These are phyloP conservation scores for Fratercula arctica DNA, from an alignment of 2,797 vertebrate species.

Conservation along the genomic window DNA sequence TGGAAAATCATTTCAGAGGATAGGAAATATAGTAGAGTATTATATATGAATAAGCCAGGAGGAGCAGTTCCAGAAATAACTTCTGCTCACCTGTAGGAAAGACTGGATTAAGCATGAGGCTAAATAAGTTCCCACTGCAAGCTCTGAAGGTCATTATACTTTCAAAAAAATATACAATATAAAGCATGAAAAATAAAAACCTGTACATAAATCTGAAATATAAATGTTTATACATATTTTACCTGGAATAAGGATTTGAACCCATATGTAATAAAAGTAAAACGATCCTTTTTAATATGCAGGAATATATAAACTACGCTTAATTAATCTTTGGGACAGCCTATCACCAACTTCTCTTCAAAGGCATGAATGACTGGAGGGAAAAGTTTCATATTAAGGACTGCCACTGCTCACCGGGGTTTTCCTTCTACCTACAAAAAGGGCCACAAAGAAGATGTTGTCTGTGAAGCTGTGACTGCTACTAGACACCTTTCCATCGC, in stretches of 20 bases:
- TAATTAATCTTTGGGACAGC: neutral
- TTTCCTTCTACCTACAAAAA: neutral
- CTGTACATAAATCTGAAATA: neutral
- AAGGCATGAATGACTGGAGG: neutral
- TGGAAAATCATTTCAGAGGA: conserved; percentile 9
- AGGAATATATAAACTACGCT: neutral
- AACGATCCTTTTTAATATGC: neutral
- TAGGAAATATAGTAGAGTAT: neutral
- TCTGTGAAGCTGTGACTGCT: neutral
- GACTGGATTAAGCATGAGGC: neutral
- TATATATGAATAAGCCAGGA: neutral
- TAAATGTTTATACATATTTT: neutral
- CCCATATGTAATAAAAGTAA: neutral
- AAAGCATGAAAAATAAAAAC: neutral
- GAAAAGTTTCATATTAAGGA: neutral
- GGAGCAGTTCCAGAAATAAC: conserved; percentile 31
- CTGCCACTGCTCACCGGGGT: neutral
- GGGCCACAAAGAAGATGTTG: neutral
- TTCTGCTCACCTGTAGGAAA: conserved; percentile 14
- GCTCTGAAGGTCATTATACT: neutral
- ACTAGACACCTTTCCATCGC: neutral
- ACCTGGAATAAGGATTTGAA: neutral
- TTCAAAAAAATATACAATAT: neutral
- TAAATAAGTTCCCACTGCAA: neutral
- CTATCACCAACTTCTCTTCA: neutral